Evolutionary conservation across 2,113 vertebrate species (phyloP), one percentile per base, ranked within the genome.

Genomic region (Cinclus cinclus): DNA sequence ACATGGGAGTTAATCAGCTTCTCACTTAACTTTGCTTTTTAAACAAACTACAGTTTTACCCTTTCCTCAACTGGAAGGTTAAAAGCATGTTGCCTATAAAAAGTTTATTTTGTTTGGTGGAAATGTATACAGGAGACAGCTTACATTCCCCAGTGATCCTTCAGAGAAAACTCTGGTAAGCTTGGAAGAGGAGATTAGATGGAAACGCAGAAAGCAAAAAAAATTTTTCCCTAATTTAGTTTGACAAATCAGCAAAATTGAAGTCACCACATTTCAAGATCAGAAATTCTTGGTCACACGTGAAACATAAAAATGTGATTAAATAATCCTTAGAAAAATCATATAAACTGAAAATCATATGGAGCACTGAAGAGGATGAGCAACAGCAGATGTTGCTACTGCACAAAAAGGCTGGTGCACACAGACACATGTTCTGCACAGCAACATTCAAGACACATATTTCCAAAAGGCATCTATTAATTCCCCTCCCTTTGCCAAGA

Each of bases 91-190:
- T 87, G 31, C 25, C 15, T 22, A 60, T 31, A 39, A 79, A 39
- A 79, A 22, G 74, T 91, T 94, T 87, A 62, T 76, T 96, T 94
- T 87, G 19, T 87, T 77, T 83, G 41, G 31, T 73, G 37, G 65
- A 89, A 89, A 78, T 13, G 4, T 62, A 62, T 47, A 63, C 50
- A 89, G 58, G 59, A 85, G 46, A 62, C 50, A 58, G 70, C 13
- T 47, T 62, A 15, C 33, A 85, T 69, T 64, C 25, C 58, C 53
- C 27, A 47, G 60, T 16, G 41, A 82, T 35, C 62, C 42, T 69
- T 89, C 84, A 83, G 63, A 62, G 58, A 62, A 20, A 79, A 79
- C 21, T 35, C 47, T 53, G 49, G 47, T 39, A 70, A 85, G 2
- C 23, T 31, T 63, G 62, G 67, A 91, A 83, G 16, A 42, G 16